Evolutionary conservation across 2,888 invertebrate genomes (phyloP), one percentile per base, ranked within the genome.

Genomic region (Lithophane socia): DNA sequence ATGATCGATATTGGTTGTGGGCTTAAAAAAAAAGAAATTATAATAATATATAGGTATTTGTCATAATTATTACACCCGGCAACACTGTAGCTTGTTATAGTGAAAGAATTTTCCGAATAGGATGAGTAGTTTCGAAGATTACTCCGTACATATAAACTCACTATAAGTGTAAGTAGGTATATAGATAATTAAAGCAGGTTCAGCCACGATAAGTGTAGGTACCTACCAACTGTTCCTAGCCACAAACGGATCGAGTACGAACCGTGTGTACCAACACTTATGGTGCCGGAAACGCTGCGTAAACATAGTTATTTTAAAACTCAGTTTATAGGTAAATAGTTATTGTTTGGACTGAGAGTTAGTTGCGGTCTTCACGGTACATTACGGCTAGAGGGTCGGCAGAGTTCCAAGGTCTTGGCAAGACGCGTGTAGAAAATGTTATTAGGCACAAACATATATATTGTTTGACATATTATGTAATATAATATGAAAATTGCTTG

Each of bases 251-350:
- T 49, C 42, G 49, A 69, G 13, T n/a, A 47, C 18, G 44, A 9
- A 24, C 49, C 54, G 65, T 66, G 63, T 63, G 47, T 58, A 24
- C 47, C 37, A 52, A 56, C 56, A 69, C 68, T 71, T 61, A 52
- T 44, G n/a, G 69, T 44, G 47, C 69, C 83, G 86, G 86, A 86
- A 87, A 86, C 77, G 21, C 64, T 61, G 21, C 60, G 65, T 87
- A 83, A 87, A 87, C 86, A 87, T 29, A 65, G 75, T 78, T 86
- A 87, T 75, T 77, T 85, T 78, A 73, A 87, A 87, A 82, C 84
- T 9, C 54, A n/a, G 80, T 68, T 68, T 69, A 86, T 77, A 87
- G 83, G 88, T 86, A 86, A 87, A 87, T 87, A 87, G 68, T 82
- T 73, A 86, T 83, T 83, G 80, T 83, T 76, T 86, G 67, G 18